Conservation (phyloP, 92 coral and sea anemone genomes). For the Siderastrea siderea region DNA sequence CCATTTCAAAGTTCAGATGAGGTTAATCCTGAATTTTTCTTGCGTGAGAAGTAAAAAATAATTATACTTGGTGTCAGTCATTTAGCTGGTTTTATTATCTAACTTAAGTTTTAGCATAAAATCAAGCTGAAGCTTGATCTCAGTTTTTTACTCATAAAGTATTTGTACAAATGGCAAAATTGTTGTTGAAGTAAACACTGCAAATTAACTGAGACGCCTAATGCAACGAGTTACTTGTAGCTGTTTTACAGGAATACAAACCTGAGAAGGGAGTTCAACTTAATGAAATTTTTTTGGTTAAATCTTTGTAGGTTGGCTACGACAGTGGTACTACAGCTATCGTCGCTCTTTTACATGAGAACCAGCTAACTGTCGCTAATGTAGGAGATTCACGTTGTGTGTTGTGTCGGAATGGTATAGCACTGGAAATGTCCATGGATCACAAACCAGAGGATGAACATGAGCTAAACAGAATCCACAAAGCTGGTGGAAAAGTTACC, state of each 20-base stretch:
- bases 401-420: slow-evolving; percentile 94
- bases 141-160: too few relatives aligned
- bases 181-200: too few relatives aligned
- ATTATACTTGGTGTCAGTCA: background rate
- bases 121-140: background rate
- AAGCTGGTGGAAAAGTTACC: slow-evolving; percentile 98
- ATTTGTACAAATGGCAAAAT: too few relatives aligned
- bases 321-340: slow-evolving; percentile 99
- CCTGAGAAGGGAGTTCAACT: too few relatives aligned
- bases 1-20: slow-evolving; percentile 74
- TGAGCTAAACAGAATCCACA: slow-evolving; percentile 90
- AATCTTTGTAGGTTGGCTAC: slow-evolving; percentile 78
- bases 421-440: slow-evolving; percentile 95
- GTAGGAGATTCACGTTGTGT: slow-evolving; percentile 99
- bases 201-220: too few relatives aligned
- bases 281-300: background rate
- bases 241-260: background rate
- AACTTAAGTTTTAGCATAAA: background rate
- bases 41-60: background rate
- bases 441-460: slow-evolving; percentile 97
- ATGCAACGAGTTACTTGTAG: too few relatives aligned
- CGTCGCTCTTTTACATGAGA: slow-evolving; percentile 83
- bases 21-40: slow-evolving; percentile 40
- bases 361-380: slow-evolving; percentile 87
- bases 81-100: too few relatives aligned